These are phyloP conservation scores for Oryzias javanicus DNA, from an alignment of 2,113 vertebrate genomes.

Conservation along the genomic window DNA sequence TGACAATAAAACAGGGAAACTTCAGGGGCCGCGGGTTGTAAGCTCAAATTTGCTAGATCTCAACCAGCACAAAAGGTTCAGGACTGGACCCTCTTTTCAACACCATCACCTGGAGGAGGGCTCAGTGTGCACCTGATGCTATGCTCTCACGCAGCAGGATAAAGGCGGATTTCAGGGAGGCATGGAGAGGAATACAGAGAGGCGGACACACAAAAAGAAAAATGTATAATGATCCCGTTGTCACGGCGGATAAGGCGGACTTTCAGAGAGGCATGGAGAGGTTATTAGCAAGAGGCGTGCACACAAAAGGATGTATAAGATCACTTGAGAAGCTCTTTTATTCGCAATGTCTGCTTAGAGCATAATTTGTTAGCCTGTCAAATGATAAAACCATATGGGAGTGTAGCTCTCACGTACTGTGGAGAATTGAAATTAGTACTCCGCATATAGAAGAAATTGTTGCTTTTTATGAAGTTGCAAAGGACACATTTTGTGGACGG, in stretches of 20 bases:
- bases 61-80: constrained; percentile 38
- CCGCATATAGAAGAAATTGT: constrained; percentile 48
- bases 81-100: constrained; percentile 34
- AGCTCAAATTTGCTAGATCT: too few species aligned
- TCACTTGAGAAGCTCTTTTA: too few species aligned
- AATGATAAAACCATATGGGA: constrained; percentile 62
- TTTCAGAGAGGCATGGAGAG: too few species aligned
- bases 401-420: constrained; percentile 31
- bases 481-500: constrained; percentile 51
- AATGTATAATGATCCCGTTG: constrained; percentile 60
- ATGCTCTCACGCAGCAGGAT: constrained; percentile 26
- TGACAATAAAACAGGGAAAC: constrained; percentile 71
- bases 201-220: constrained; percentile 43
- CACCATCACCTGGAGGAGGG: constrained; percentile 29
- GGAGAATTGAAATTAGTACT: constrained; percentile 43
- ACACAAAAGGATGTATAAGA: too few species aligned
- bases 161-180: constrained; percentile 51
- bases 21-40: too few species aligned
- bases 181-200: constrained; percentile 57
- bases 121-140: constrained; percentile 42
- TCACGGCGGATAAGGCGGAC: too few species aligned
- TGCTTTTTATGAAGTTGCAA: constrained; percentile 37
- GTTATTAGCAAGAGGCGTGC: too few species aligned
- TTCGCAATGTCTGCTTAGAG: too few species aligned
- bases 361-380: too few species aligned